These are phyloP conservation scores for Cryptophagus acutangulus DNA, from an alignment of 2,888 invertebrate genomes.

Conservation along the genomic window DNA sequence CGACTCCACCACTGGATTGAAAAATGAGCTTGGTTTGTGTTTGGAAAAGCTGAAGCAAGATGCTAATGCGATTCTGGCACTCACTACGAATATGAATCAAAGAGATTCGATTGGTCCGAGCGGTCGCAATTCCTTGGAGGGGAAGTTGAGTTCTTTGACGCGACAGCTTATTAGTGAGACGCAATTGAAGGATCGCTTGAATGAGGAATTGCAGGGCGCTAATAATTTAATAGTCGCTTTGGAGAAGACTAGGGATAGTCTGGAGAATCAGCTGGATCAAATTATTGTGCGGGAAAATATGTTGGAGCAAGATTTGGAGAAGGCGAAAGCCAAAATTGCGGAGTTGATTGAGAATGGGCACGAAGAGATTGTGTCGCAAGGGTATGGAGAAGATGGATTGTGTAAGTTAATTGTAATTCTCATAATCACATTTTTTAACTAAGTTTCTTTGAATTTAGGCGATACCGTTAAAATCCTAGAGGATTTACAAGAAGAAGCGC, in stretches of 20 bases:
- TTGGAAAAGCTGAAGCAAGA: conserved; percentile 63
- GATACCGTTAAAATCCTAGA: conserved; percentile 35
- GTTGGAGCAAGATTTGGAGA: conserved; percentile 50
- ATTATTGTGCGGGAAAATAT: conserved; percentile 57
- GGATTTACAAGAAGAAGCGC: conserved; percentile 45
- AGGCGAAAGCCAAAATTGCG: conserved; percentile 47
- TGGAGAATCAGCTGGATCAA: conserved; percentile 59
- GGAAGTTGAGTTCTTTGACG: conserved; percentile 34
- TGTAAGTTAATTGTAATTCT: not conserved
- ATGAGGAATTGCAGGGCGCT: conserved; percentile 56
- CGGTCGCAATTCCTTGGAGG: conserved; percentile 24
- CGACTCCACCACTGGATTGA: conserved; percentile 53
- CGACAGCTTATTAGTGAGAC: conserved; percentile 37
- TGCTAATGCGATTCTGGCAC: conserved; percentile 63
- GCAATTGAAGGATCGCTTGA: conserved; percentile 44
- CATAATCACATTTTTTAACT: no score
- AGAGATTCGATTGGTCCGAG: conserved; percentile 14
- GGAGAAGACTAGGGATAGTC: conserved; percentile 46
- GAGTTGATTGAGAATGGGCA: conserved; percentile 48
- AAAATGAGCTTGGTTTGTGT: conserved; percentile 63
- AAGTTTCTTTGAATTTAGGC: conserved; percentile 23
- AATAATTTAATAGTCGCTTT: conserved; percentile 49
- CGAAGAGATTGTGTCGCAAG: conserved; percentile 53
- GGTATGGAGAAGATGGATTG: conserved; percentile 47
- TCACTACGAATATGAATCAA: conserved; percentile 43